phyloP scores from a whole-genome alignment of 2,888 invertebrate species.

The Masnerella sp. region DNA sequence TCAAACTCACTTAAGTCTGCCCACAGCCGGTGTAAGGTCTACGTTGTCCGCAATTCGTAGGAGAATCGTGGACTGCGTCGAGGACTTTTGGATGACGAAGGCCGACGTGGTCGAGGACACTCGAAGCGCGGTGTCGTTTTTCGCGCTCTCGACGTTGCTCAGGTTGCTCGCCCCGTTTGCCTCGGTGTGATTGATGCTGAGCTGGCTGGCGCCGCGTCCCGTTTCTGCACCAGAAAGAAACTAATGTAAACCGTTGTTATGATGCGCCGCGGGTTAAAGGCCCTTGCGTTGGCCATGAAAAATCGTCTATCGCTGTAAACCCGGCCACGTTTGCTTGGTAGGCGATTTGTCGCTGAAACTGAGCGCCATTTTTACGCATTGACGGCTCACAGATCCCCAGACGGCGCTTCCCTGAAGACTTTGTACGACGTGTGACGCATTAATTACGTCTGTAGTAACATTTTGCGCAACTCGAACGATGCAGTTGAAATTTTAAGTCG shows the following conservation, averaged over 20 bases:
- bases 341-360: too few species aligned
- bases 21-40: constrained; percentile 6
- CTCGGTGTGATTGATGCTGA: constrained; percentile 64
- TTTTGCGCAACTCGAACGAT: too few species aligned
- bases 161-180: constrained; percentile 32
- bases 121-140: constrained; percentile 38
- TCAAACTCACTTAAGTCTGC: constrained; percentile 18
- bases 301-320: too few species aligned
- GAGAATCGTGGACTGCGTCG: constrained; percentile 38
- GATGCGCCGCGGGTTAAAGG: constrained; percentile 31
- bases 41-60: constrained; percentile 29
- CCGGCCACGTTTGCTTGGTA: too few species aligned
- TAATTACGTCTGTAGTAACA: too few species aligned
- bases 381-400: too few species aligned
- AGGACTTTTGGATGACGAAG: constrained; percentile 43
- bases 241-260: constrained; percentile 59
- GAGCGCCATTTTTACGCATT: too few species aligned
- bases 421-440: too few species aligned
- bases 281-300: constrained; percentile 44
- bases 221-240: constrained; percentile 61
- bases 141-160: constrained; percentile 34
- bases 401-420: too few species aligned
- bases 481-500: too few species aligned
- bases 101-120: constrained; percentile 34
- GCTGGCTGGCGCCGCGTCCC: constrained; percentile 63